Conservation (phyloP, 2,113 vertebrate species). For the Felis catus region F.catus_Fca126_mat1.0 CM031427.1:40334501-40335000, state of each 20-base stretch:
- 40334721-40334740: neutral
- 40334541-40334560: fast-evolving
- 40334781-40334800: neutral
- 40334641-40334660: neutral
- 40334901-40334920: neutral
- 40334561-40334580: too few species aligned
- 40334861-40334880: neutral
- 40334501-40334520: neutral
- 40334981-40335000: too few species aligned
- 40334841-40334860: too few species aligned
- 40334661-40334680: too few species aligned
- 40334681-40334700: neutral
- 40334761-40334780: too few species aligned
- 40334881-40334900: neutral
- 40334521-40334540: neutral
- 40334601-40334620: neutral
- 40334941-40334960: too few species aligned
- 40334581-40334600: neutral
- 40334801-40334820: neutral
- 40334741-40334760: neutral
- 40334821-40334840: too few species aligned
- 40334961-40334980: too few species aligned
- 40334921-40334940: too few species aligned
- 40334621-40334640: fast-evolving
- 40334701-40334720: neutral